Conservation (phyloP, 2,888 invertebrate genomes). For the Pegoplata infirma region DNA sequence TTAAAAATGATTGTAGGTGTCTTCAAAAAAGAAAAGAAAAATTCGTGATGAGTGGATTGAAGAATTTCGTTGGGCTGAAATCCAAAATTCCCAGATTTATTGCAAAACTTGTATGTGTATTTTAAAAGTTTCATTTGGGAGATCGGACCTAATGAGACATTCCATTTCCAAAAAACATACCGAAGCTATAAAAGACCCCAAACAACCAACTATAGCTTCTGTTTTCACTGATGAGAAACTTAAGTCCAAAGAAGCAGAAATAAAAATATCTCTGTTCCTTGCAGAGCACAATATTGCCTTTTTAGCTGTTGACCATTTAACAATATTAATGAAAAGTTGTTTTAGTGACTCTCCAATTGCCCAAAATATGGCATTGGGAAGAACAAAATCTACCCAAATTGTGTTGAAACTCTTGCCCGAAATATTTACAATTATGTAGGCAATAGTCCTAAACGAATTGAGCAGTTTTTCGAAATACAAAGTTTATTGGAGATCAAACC, state of each 20-base stretch:
- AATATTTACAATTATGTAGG: constrained; percentile 13
- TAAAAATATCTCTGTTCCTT: too few species aligned
- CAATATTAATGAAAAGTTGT: too few species aligned
- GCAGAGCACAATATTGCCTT: too few species aligned
- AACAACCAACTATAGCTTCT: too few species aligned
- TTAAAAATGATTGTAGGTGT: background rate
- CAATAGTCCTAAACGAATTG: constrained; percentile 14
- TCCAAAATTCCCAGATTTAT: background rate
- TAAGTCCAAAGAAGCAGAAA: too few species aligned
- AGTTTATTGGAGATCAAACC: background rate
- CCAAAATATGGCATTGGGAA: too few species aligned
- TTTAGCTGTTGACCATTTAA: too few species aligned
- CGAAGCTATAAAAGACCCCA: background rate
- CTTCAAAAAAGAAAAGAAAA: constrained; percentile 16
- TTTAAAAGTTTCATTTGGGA: background rate
- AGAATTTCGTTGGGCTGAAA: background rate
- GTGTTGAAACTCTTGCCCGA: too few species aligned
- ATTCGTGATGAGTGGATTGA: background rate
- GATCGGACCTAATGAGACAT: background rate
- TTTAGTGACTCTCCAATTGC: too few species aligned
- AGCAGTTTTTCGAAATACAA: background rate
- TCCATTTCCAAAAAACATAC: constrained; percentile 6
- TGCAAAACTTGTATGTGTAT: background rate
- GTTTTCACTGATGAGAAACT: too few species aligned
- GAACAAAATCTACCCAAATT: too few species aligned